Evolutionary conservation across 2,888 invertebrate genomes (phyloP), one percentile per base, ranked within the genome.

Genomic region (Meiosimyza decipiens): DNA sequence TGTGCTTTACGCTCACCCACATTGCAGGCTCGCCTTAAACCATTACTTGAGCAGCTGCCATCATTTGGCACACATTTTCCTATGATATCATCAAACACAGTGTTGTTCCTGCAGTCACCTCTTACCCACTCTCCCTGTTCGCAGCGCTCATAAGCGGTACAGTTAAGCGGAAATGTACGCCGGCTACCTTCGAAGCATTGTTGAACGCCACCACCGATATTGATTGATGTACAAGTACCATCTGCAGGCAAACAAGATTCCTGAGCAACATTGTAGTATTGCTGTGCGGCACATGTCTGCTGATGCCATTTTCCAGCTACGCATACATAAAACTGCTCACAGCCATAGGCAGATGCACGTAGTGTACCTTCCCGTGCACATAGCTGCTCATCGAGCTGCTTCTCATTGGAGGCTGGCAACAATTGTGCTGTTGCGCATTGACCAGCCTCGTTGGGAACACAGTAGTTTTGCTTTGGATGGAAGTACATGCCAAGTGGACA

Each of bases 401-500:
- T 49, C 2, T 15, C 33, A 13, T 6, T 47, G 6, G 12, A 28
- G 13, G 22, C 5, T 6, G 16, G 47, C 6, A 12, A 3, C 16
- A 51, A 60, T 6, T 71, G 15, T 0, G 66, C 68, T 57, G 64
- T 22, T 9, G 33, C 28, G 15, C 84, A 84, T 70, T 80, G 78
- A 0, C 72, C 73, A 1, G 72, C 76, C 57, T 81, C 78, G 66
- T 82, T 82, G 7, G 80, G 81, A 66, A 81, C 67, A 68, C 86
- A 86, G 49, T 81, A 83, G 76, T 82, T 82, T 28, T 75, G 75
- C 11, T 78, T 71, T 6, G 71, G 78, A 71, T 81, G 84, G 55
- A 84, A 86, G 72, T 82, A 86, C 80, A 80, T 80, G 18, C 82
- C 83, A 1, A 79, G 68, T 0, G 83, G 82, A 63, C 86, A 86